Base-by-base conservation (phyloP, 2,797 vertebrate genomes). In the Parauchenoglanis ngamensis region DNA sequence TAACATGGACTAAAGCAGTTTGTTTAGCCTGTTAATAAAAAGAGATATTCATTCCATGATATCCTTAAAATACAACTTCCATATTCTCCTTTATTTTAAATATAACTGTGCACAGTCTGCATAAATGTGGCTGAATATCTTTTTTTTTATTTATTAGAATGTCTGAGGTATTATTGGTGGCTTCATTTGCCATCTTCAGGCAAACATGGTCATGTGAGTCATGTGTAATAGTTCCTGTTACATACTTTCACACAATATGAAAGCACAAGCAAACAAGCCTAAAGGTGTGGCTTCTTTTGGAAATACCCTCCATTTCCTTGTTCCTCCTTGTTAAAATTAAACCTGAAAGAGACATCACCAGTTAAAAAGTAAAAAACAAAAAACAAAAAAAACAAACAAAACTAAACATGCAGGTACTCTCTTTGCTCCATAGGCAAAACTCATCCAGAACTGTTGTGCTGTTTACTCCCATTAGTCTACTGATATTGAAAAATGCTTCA, bases 261-360 rank as follows among this genome's bases (percentile, higher is more conserved):
- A 59, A 86, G 28, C 35, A 57, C n/a, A 70, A 68, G 65, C 65
- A 86, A 57, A n/a, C 31, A 46, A 46, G 10, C 19, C 21, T 54
- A 61, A 78, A 68, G 46, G 61, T 70, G 52, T 44, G 84, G 28
- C 31, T 67, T 52, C 15, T 8, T 52, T 76, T 21, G 73, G 17
- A 86, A 73, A 81, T n/a, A 25, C 65, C 17, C 35, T 83, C 10
- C 2, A 68, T 25, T 87, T 87, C 81, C 81, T 87, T 84, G 63
- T 85, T 87, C 75, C 52, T 65, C 1, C 6, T 75, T 75, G 25
- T 23, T 61, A 40, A 68, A 79, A 28, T 25, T 5, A 28, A 70
- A 3, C 19, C 13, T 35, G 23, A 79, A 35, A 40, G 77, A 21
- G 21, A 59, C 56, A 59, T 46, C 40, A 28, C 46, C 31, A 40